Conservation (phyloP, 2,888 invertebrate species). For the Dasypolia templi region DNA sequence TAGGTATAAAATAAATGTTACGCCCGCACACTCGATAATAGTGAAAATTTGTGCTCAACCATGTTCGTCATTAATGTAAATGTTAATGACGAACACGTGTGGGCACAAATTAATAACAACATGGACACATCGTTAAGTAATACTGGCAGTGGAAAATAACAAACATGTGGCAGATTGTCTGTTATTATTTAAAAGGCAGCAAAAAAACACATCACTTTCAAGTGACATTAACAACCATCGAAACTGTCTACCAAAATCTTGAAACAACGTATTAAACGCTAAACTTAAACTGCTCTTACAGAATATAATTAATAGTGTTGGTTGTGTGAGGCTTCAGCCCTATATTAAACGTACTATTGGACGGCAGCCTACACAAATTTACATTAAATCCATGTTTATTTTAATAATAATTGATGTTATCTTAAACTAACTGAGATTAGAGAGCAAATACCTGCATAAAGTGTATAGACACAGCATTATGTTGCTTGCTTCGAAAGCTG, state of each 20-base stretch:
- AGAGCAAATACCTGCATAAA: constrained; percentile 37
- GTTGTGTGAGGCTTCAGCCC: neutral
- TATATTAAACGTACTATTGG: neutral
- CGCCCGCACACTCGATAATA: neutral
- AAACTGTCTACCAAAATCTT: neutral
- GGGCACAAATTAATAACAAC: neutral
- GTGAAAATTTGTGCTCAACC: neutral
- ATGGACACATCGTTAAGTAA: neutral
- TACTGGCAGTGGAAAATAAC: neutral
- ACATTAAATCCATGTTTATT: constrained; percentile 48
- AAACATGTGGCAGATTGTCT: neutral
- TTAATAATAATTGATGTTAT: constrained; percentile 47
- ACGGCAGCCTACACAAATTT: constrained; percentile 20
- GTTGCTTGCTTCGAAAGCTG: constrained; percentile 13
- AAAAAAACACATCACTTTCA: neutral
- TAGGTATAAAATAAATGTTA: neutral
- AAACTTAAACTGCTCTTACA: neutral
- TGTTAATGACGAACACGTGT: neutral
- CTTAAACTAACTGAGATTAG: constrained; percentile 42
- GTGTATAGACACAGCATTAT: constrained; percentile 2
- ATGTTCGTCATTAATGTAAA: too few species aligned
- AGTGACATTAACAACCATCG: neutral
- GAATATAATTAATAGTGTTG: neutral
- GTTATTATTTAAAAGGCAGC: neutral
- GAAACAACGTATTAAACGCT: neutral